Conservation (phyloP, 1,140 invertebrate species). For the Arctopsyche grandis region DNA sequence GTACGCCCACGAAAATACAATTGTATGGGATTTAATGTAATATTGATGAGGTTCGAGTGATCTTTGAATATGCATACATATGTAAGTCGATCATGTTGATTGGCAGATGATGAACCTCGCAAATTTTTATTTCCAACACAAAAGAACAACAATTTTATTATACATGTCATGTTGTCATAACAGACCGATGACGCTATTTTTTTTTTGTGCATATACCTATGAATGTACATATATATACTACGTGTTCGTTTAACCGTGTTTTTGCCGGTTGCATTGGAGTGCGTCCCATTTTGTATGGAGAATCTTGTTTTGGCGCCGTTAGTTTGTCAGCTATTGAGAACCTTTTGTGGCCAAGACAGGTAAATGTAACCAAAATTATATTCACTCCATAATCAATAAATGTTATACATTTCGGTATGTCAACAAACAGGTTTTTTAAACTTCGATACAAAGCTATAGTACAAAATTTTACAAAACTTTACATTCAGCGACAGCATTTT, state of each 20-base stretch:
- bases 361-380: no score
- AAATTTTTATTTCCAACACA: no score
- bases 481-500: no score
- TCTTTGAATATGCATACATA: background rate
- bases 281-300: slow-evolving; percentile 22
- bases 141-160: no score
- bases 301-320: slow-evolving; percentile 37
- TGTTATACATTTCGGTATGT: no score
- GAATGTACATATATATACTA: background rate
- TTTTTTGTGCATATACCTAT: background rate
- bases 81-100: no score
- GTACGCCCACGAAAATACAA: background rate
- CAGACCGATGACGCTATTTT: background rate
- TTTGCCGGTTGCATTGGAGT: slow-evolving; percentile 3
- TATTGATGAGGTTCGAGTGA: background rate
- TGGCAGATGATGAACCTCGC: no score
- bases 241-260: slow-evolving; percentile 25
- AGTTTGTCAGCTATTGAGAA: background rate
- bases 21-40: background rate
- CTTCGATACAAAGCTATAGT: no score
- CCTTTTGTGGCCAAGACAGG: background rate
- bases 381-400: no score
- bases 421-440: no score
- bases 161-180: background rate
- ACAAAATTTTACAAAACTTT: no score